Conservation (phyloP, 2,113 vertebrate genomes). For the Cricetomys ansorgei region DNA sequence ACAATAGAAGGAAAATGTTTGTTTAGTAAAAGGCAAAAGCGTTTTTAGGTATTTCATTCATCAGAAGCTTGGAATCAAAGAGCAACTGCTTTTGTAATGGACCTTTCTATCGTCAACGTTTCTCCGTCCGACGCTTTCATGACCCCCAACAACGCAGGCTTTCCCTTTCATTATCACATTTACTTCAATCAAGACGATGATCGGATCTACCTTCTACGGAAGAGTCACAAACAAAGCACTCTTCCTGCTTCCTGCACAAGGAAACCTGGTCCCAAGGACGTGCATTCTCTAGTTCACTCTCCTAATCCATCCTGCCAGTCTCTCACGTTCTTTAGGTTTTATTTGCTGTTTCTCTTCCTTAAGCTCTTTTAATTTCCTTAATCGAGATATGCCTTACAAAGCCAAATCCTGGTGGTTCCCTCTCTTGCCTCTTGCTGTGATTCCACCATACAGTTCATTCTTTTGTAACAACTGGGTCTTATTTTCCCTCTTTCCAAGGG, state of each 20-base stretch:
- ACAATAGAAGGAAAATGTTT: not conserved
- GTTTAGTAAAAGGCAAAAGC: not conserved
- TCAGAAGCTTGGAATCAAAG: not conserved
- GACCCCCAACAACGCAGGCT: not conserved
- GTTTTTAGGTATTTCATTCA: not conserved
- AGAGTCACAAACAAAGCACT: slow-evolving; percentile 22
- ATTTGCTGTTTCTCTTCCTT: slow-evolving; percentile 15
- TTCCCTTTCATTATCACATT: slow-evolving; percentile 13
- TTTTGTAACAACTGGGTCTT: slow-evolving; percentile 14
- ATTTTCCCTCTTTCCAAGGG: not conserved
- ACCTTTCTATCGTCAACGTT: not conserved
- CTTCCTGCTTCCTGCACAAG: slow-evolving; percentile 35
- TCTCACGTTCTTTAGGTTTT: not conserved
- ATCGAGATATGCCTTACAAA: not conserved
- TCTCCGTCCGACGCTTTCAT: not conserved
- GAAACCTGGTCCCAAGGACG: slow-evolving; percentile 12
- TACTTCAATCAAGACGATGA: slow-evolving; percentile 35
- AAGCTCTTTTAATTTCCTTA: slow-evolving; percentile 50
- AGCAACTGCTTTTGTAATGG: not conserved
- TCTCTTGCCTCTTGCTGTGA: not conserved
- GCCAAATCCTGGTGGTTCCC: not conserved
- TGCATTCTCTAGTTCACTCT: not conserved
- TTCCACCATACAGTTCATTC: slow-evolving; percentile 30
- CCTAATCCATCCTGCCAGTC: not conserved
- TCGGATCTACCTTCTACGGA: not conserved